Evolutionary conservation across 92 coral and sea anemone species (phyloP).

Genomic region (Zoanthus solanderi): DNA sequence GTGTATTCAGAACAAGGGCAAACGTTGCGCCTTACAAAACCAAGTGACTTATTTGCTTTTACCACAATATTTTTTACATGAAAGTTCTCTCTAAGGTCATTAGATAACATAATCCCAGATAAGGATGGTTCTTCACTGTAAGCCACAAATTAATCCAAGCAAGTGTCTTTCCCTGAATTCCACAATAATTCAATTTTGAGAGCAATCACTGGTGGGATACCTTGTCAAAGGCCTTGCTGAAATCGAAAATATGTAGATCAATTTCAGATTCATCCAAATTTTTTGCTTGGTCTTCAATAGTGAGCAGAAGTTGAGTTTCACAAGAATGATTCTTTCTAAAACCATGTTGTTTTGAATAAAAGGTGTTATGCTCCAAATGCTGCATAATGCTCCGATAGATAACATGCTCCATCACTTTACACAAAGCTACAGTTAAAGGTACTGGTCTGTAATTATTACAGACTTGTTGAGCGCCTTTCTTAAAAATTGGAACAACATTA

Average conservation of each 20-base stretch:
- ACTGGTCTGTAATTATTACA: conserved; percentile 59
- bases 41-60: conserved; percentile 16
- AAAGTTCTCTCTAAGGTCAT: conserved; percentile 14
- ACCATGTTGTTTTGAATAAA: background rate
- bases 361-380: conserved; percentile 29
- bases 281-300: conserved; percentile 39
- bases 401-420: conserved; percentile 65
- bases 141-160: conserved; percentile 48
- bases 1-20: background rate
- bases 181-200: conserved; percentile 40
- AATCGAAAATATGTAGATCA: conserved; percentile 10
- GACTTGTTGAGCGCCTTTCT: conserved; percentile 49
- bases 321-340: background rate
- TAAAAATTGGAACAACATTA: conserved; percentile 48
- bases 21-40: conserved; percentile 18
- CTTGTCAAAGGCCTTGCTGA: conserved; percentile 43
- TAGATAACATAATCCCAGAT: conserved; percentile 18
- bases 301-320: too few species aligned
- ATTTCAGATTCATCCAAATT: background rate
- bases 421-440: conserved; percentile 47
- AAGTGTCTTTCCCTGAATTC: conserved; percentile 56
- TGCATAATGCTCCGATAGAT: conserved; percentile 57
- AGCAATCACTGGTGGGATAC: conserved; percentile 49
- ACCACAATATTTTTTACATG: conserved; percentile 13
- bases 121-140: background rate